Conservation (phyloP, 2,113 vertebrate genomes). For the Passerina amoena region DNA sequence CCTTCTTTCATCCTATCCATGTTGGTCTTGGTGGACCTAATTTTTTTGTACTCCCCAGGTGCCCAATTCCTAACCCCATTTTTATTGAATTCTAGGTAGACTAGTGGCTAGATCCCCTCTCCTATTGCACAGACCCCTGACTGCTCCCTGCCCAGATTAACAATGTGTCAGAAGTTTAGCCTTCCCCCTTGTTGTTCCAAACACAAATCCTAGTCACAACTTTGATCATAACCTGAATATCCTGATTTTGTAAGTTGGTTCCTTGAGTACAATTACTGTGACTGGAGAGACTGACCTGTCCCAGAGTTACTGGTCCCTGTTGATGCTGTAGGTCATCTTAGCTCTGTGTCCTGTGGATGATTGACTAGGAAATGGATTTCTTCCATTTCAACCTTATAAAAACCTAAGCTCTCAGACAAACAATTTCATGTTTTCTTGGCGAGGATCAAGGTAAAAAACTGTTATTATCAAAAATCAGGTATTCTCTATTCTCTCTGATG, state of each 20-base stretch:
- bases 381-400: neutral
- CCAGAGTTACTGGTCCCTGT: neutral
- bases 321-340: neutral
- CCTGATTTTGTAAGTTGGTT: neutral
- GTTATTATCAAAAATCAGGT: neutral
- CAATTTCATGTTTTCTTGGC: neutral
- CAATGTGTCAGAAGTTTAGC: neutral
- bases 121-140: neutral
- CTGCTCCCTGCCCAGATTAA: neutral
- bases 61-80: neutral
- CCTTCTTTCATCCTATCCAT: neutral
- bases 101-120: neutral
- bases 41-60: neutral
- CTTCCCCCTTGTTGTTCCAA: neutral
- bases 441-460: neutral
- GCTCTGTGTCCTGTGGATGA: neutral
- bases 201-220: neutral
- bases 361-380: neutral
- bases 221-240: neutral
- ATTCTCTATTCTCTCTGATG: neutral
- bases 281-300: neutral
- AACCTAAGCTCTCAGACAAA: neutral
- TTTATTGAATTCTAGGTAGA: neutral
- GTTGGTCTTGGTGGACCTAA: neutral
- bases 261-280: neutral